Conservation (phyloP, 64 coral and sea anemone genomes). For the Hydrozoanthus tunicans region DNA sequence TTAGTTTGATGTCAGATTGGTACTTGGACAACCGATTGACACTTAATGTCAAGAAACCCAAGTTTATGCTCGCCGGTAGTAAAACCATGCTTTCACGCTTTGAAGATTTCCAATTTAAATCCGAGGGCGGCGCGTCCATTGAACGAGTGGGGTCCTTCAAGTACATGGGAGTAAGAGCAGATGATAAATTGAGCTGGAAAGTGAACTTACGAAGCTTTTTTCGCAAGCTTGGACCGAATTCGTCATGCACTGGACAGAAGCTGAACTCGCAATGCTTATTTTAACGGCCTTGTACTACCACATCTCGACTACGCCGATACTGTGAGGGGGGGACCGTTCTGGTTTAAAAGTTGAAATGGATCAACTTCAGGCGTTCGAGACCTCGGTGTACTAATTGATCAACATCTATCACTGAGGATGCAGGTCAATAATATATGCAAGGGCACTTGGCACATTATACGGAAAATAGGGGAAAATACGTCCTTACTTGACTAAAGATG, state of each 20-base stretch:
- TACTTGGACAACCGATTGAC: neutral
- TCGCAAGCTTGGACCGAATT: conserved; percentile 49
- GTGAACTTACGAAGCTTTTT: conserved; percentile 38
- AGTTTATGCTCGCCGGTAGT: conserved; percentile 13
- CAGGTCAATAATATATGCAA: no score
- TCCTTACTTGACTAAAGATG: no score
- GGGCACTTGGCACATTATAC: no score
- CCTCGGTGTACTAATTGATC: no score
- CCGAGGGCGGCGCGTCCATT: conserved; percentile 22
- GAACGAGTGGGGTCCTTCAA: conserved; percentile 41
- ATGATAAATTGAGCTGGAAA: conserved; percentile 47
- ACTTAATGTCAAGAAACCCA: conserved; percentile 44
- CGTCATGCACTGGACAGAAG: conserved; percentile 39
- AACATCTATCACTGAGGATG: no score
- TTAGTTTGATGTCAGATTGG: conserved; percentile 19
- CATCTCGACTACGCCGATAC: conserved; percentile 46
- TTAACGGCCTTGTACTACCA: conserved; percentile 37
- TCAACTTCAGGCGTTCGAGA: conserved; percentile 22
- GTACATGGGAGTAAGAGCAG: conserved; percentile 17
- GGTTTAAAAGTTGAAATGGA: conserved; percentile 50
- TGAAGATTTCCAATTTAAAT: conserved; percentile 48
- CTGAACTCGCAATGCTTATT: neutral
- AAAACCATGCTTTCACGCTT: no score
- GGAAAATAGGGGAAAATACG: no score
- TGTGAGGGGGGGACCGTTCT: conserved; percentile 25